A percentile compares a stretch with the other conserved stretches of the same genome.
phyloP scores from a whole-genome alignment of 2,888 invertebrate genomes.

The Eupeodes luniger region DNA sequence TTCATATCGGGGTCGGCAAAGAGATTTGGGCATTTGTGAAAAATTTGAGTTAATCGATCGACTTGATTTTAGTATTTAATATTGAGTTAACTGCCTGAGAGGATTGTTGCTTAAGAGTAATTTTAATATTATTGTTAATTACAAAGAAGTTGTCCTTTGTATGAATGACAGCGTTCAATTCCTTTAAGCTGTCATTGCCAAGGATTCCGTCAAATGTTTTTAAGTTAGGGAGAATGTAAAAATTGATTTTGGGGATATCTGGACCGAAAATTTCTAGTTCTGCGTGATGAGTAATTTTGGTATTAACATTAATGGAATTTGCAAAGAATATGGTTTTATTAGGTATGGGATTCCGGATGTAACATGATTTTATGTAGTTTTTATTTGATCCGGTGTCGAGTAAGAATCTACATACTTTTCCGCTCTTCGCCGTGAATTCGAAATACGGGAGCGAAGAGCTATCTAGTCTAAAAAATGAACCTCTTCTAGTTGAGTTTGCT shows the following conservation, averaged over 20 bases:
- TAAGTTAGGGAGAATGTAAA: not conserved
- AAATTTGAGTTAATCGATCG: not conserved
- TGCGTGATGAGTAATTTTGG: not conserved
- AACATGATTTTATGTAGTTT: not conserved
- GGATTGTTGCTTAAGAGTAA: no score
- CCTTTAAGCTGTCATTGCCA: not conserved
- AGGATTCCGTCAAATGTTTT: constrained; percentile 21
- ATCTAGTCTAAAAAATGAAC: not conserved
- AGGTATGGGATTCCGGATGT: not conserved
- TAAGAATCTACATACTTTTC: not conserved
- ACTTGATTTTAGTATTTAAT: not conserved
- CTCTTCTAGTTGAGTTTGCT: not conserved
- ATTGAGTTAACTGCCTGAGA: not conserved
- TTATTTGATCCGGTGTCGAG: not conserved
- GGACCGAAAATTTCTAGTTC: not conserved
- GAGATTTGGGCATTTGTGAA: not conserved
- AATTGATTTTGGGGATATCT: not conserved
- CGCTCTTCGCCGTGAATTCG: constrained; percentile 6
- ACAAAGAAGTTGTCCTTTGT: no score
- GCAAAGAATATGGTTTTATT: not conserved
- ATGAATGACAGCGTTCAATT: no score
- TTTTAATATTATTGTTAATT: no score
- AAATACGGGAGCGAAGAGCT: not conserved
- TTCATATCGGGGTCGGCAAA: not conserved
- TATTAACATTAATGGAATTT: not conserved